These are phyloP conservation scores for Uropsilus gracilis DNA, from an alignment of 2,113 vertebrate species.

Conservation along the genomic window DNA sequence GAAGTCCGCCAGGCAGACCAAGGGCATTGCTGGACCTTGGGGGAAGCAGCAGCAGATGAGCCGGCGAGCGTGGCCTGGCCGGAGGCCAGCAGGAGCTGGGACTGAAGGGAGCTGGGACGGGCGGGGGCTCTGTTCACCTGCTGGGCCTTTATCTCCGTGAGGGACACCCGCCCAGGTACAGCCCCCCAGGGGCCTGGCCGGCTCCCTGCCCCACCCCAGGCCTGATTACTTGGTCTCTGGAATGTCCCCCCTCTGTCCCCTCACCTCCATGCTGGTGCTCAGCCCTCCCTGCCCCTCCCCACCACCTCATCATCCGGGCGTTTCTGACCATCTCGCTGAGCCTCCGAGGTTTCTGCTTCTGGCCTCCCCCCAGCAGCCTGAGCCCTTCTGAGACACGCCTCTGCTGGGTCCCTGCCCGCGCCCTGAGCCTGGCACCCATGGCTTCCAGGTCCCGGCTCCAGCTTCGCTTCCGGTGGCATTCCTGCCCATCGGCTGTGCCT, in stretches of 20 bases:
- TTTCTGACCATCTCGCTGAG: not conserved
- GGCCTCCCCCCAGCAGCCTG: not conserved
- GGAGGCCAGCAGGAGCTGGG: too few relatives aligned
- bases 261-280: not conserved
- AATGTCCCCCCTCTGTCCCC: not conserved
- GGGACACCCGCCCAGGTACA: too few relatives aligned
- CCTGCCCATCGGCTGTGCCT: not conserved
- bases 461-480: not conserved
- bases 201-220: accelerated
- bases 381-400: not conserved
- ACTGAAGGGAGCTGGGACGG: not conserved
- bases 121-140: not conserved
- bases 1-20: conserved; percentile 95
- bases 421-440: accelerated
- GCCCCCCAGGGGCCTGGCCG: too few relatives aligned
- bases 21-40: conserved; percentile 88
- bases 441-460: not conserved
- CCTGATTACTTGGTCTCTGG: not conserved
- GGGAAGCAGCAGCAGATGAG: too few relatives aligned
- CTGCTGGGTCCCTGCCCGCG: not conserved
- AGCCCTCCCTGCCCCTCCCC: not conserved
- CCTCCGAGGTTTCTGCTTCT: not conserved
- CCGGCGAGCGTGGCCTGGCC: too few relatives aligned
- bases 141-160: not conserved
- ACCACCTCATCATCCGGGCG: not conserved